Evolutionary conservation across 2,113 vertebrate species (phyloP).

Genomic region (Pseudopodoces humilis): DNA sequence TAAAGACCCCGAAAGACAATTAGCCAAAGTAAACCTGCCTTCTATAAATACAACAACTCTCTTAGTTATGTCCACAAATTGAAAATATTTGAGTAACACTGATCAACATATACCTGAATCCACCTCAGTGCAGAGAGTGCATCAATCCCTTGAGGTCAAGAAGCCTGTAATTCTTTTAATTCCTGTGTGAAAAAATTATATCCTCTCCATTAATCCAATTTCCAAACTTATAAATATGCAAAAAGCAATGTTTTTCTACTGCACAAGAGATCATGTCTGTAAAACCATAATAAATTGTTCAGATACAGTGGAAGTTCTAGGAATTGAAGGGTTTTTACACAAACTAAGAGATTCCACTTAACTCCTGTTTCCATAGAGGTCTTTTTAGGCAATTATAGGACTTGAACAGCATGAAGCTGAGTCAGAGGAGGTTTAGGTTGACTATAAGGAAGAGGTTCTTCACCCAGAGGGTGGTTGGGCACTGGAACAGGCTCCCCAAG

Average conservation of each 20-base stretch:
- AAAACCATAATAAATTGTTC: neutral
- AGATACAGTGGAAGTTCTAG: neutral
- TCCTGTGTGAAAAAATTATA: neutral
- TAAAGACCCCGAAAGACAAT: neutral
- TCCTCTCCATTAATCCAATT: neutral
- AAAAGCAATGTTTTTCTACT: neutral
- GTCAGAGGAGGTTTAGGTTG: neutral
- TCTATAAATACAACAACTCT: neutral
- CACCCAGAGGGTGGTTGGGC: rapidly evolving
- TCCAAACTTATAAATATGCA: neutral
- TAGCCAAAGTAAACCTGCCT: neutral
- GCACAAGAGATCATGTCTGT: rapidly evolving
- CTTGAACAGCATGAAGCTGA: neutral
- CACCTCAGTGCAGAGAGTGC: neutral
- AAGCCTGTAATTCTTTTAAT: neutral
- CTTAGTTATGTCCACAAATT: neutral
- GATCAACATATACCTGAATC: neutral
- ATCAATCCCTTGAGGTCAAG: neutral
- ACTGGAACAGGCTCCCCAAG: neutral
- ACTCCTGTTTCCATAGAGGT: rapidly evolving
- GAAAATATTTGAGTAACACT: neutral
- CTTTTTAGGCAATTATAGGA: neutral
- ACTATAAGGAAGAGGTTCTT: neutral
- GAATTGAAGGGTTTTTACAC: neutral
- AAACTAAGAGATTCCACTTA: neutral